These are phyloP conservation scores for Gopherus flavomarginatus DNA, from an alignment of 2,113 vertebrate species.

Conservation along the genomic window DNA sequence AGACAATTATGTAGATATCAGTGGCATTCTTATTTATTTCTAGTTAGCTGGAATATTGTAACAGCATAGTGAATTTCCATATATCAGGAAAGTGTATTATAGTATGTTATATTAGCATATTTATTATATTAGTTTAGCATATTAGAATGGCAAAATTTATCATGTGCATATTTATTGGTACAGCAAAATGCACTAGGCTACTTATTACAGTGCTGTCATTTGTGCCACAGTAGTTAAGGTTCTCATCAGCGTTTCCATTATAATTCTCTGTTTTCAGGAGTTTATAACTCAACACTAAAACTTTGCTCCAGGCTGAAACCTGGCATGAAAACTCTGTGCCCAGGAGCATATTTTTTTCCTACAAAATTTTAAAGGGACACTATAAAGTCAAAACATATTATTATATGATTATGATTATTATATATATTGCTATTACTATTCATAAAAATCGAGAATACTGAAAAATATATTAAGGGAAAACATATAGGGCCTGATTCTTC, in stretches of 20 bases:
- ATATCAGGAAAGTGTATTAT: background rate
- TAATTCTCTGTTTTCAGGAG: background rate
- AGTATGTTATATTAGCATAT: background rate
- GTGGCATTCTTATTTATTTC: background rate
- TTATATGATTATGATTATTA: background rate
- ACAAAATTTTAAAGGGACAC: background rate
- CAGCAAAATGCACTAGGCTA: background rate
- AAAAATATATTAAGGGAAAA: background rate
- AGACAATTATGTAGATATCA: constrained; percentile 13
- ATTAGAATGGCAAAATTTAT: background rate
- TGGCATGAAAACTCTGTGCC: background rate
- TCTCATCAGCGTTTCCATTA: background rate
- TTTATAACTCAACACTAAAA: background rate
- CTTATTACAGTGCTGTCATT: background rate
- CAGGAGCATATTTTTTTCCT: background rate
- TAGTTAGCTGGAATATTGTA: background rate
- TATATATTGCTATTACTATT: constrained; percentile 4
- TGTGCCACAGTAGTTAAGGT: background rate
- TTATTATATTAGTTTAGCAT: constrained; percentile 14
- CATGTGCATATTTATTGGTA: constrained; percentile 3
- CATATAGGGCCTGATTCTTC: background rate
- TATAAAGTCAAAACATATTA: background rate
- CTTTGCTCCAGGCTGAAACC: background rate
- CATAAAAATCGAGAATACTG: background rate
- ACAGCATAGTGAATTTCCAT: background rate